Conservation (phyloP, 2,113 vertebrate species). For the Onychostruthus taczanowskii region DNA sequence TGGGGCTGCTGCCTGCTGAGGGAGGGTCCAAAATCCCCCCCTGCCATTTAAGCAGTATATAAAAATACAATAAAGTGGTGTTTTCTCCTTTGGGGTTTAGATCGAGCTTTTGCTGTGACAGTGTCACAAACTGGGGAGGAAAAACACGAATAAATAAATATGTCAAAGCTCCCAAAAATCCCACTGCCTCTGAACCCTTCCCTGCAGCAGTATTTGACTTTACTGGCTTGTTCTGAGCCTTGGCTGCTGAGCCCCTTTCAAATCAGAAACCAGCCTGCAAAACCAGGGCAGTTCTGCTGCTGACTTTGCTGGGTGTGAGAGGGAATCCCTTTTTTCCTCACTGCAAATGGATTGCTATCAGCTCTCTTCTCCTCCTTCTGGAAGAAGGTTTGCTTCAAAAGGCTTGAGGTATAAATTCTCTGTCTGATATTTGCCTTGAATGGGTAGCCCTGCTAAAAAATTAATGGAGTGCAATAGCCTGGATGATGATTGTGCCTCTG, state of each 20-base stretch:
- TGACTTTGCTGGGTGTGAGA: background rate
- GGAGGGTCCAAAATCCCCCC: background rate
- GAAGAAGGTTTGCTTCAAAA: background rate
- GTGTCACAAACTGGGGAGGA: background rate
- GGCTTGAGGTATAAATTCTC: background rate
- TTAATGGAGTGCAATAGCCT: background rate
- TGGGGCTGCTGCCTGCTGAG: background rate
- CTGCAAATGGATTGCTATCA: background rate
- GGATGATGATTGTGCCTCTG: background rate
- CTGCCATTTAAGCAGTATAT: background rate
- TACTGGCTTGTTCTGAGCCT: background rate
- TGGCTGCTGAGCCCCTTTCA: background rate
- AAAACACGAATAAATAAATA: background rate
- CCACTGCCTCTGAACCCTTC: background rate
- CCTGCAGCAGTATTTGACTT: background rate
- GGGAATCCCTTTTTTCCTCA: background rate
- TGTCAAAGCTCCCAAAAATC: background rate
- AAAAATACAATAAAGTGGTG: background rate
- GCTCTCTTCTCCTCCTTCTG: background rate
- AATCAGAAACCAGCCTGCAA: background rate
- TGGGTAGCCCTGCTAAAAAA: background rate
- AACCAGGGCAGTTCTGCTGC: background rate
- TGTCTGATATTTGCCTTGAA: background rate
- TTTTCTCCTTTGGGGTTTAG: background rate
- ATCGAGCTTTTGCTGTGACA: background rate